A percentile compares a stretch with the other conserved stretches of the same genome.
Conservation (phyloP, 2,888 invertebrate genomes). For the Glomeris marginata region DNA sequence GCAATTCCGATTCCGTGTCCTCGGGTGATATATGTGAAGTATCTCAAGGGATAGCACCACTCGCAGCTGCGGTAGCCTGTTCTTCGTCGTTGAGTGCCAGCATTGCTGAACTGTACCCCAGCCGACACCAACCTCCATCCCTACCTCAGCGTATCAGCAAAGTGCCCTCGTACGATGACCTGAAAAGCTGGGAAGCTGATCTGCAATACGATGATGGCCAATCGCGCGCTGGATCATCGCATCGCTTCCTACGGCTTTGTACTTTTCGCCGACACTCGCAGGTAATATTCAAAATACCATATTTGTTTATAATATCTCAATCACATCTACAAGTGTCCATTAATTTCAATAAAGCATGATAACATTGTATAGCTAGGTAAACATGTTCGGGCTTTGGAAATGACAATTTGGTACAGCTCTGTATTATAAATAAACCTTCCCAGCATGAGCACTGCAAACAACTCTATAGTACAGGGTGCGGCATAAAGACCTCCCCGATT, state of each 20-base stretch:
- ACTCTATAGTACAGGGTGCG: no score
- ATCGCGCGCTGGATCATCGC: not conserved
- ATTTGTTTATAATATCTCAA: no score
- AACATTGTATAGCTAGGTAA: no score
- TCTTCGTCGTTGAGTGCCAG: slow-evolving; percentile 14
- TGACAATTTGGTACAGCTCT: no score
- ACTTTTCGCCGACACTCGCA: not conserved
- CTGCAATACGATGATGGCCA: no score
- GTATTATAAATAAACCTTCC: no score
- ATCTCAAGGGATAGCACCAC: no score
- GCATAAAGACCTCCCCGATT: not conserved
- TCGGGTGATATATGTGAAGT: slow-evolving; percentile 7
- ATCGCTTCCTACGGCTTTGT: not conserved
- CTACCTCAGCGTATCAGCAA: not conserved
- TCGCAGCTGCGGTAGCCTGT: slow-evolving; percentile 2
- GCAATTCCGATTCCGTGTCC: slow-evolving; percentile 4
- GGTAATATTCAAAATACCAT: no score
- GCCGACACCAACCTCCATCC: not conserved
- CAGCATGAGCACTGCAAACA: not conserved
- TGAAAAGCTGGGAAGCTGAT: slow-evolving; percentile 4
- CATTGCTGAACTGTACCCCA: slow-evolving; percentile 10
- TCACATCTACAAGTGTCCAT: no score
- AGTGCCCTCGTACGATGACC: slow-evolving; percentile 13
- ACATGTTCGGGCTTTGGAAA: no score
- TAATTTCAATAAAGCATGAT: no score